Conservation (phyloP, 2,888 invertebrate genomes). For the Apomyelois bistriatella region DNA sequence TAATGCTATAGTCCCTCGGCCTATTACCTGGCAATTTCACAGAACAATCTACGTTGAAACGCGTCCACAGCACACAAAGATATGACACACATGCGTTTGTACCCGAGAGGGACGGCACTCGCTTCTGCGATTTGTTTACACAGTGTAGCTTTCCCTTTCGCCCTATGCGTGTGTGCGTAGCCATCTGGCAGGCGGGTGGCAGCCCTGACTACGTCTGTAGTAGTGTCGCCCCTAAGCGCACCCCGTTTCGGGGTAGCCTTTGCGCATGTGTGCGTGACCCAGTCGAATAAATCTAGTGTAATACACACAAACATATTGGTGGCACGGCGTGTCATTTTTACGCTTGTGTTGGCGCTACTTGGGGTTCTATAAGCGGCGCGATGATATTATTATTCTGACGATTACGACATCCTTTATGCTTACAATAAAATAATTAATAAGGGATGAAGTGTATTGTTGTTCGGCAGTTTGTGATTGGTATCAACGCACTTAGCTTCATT, state of each 20-base stretch:
- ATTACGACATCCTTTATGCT: slow-evolving; percentile 79
- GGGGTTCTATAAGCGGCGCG: slow-evolving; percentile 76
- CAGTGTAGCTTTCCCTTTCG: slow-evolving; percentile 79
- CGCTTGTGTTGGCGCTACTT: slow-evolving; percentile 77
- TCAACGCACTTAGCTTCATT: slow-evolving; percentile 65
- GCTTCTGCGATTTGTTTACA: slow-evolving; percentile 75
- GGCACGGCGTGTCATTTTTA: slow-evolving; percentile 76
- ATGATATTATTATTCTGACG: slow-evolving; percentile 79
- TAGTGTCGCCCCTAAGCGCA: slow-evolving; percentile 62
- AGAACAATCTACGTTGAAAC: slow-evolving; percentile 75
- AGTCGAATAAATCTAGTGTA: slow-evolving; percentile 77
- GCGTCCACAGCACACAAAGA: slow-evolving; percentile 69
- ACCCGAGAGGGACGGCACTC: slow-evolving; percentile 67
- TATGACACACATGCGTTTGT: slow-evolving; percentile 67
- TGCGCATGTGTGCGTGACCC: slow-evolving; percentile 70
- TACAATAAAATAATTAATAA: slow-evolving; percentile 81
- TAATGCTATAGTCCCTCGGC: slow-evolving; percentile 75
- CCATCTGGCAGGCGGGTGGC: slow-evolving; percentile 70
- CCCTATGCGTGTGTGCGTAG: slow-evolving; percentile 59
- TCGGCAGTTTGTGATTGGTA: slow-evolving; percentile 70
- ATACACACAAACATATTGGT: slow-evolving; percentile 79
- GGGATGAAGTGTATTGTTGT: slow-evolving; percentile 76
- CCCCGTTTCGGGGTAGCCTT: slow-evolving; percentile 64
- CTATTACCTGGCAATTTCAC: slow-evolving; percentile 81
- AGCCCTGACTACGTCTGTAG: slow-evolving; percentile 44